Base-by-base conservation (phyloP, 1,140 invertebrate genomes). In the Euwallacea similis region DNA sequence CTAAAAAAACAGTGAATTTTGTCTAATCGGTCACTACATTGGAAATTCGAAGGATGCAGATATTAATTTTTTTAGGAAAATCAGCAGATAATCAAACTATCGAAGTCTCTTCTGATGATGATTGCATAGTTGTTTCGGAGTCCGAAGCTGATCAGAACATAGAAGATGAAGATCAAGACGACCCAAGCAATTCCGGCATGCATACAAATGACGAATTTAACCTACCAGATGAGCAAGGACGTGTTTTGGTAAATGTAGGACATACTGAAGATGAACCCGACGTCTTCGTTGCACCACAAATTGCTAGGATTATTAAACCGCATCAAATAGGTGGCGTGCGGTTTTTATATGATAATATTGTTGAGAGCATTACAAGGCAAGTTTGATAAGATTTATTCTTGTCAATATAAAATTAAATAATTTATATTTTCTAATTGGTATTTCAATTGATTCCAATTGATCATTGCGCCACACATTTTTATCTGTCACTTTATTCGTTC, bases 301-400 rank as follows among this genome's bases (percentile, higher is more conserved):
- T 99, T 60, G 93, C 95, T 0, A 87, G 90, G 75, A 88, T 93
- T 61, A 95, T 99, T 44, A 99, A 99, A 85, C 95, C 97, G 6
- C 97, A 99, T 88, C 87, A 96, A 88, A 97, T 98, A 82, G 96
- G 96, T 64, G 97, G 97, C 2, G 93, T 98, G 46, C 85, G 96
- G 58, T 99, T 99, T 83, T 82, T 99, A 15, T 99, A 94, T 83
- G 97, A 98, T 81, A 98, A 98, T 80, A 91, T 98, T 41, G 92
- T 98, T 70, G 96, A 98, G 82, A 97, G 93, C 42, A 87, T 94
- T 42, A 90, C 92, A 56, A 68, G 66, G 71, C 67, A 72, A 54
- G 13, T 50, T 50, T 50, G 2, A 50, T 11, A 13, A 13, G 46
- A 11, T 50, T 50, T 50, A 50, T 16, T 63, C 54, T 44, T 61